These are phyloP conservation scores for Gymnothorax javanicus DNA, from an alignment of 2,797 vertebrate genomes.

Conservation along the genomic window DNA sequence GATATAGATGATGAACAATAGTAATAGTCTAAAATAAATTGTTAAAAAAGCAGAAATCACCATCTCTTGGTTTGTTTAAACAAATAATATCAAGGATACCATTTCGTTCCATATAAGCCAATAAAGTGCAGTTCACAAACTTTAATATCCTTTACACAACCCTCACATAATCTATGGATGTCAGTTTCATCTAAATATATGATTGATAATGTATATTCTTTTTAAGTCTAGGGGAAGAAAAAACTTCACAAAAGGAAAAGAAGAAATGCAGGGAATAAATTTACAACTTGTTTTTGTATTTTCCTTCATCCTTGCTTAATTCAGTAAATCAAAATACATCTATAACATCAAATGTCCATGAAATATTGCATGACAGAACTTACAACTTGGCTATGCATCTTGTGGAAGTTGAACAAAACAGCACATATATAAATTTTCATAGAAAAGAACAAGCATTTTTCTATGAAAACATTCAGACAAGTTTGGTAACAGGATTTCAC, in stretches of 20 bases:
- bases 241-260: slow-evolving; percentile 34
- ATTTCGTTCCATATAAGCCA: not conserved
- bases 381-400: slow-evolving; percentile 2
- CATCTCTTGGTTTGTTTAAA: not conserved
- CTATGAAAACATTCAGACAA: slow-evolving; percentile 49
- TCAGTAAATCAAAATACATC: slow-evolving; percentile 34
- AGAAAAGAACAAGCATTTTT: slow-evolving; percentile 36
- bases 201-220: not conserved
- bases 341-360: slow-evolving; percentile 44
- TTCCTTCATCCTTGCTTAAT: slow-evolving; percentile 28
- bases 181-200: not conserved
- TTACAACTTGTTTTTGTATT: slow-evolving; percentile 24
- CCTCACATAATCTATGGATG: slow-evolving; percentile 6
- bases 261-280: slow-evolving; percentile 38
- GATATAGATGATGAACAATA: slow-evolving; percentile 1
- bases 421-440: slow-evolving; percentile 10
- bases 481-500: slow-evolving; percentile 32
- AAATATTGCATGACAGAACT: slow-evolving; percentile 39
- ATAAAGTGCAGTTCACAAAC: slow-evolving; percentile 13
- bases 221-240: not conserved
- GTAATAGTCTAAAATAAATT: not conserved
- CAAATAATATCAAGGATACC: not conserved
- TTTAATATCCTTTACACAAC: slow-evolving; percentile 11
- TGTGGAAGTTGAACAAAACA: slow-evolving; percentile 3
- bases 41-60: not conserved